Base-by-base conservation (phyloP, 2,888 invertebrate genomes). In the Chymomyza amoena region DNA sequence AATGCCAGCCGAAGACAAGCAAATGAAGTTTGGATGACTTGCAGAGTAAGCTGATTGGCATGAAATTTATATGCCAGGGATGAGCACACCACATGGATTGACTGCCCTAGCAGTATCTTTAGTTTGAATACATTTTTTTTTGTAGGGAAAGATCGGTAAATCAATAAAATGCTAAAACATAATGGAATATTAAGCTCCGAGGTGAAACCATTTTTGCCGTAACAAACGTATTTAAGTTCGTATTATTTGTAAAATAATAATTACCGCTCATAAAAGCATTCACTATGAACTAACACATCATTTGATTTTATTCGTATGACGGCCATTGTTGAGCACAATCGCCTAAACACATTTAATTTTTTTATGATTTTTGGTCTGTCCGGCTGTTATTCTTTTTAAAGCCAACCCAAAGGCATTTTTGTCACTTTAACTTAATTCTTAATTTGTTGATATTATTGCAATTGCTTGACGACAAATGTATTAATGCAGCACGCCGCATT, bases 11-110 rank as follows among this genome's bases (percentile, higher is more conserved):
- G 83, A 82, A 80, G 88, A 45, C 71, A 88, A 88, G 83, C 88
- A 83, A 83, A 88, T 83, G 83, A 83, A 88, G 88, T 83, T 88
- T 83, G 86, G 88, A 83, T 88, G 87, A 88, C 84, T 88, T 84
- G 88, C 88, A 84, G 75, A 77, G 68, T 56, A 56, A 85, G 75
- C 87, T 83, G 83, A 83, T 82, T 83, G 87, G 85, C 87, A 85
- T 83, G 73, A 83, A 87, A 83, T 87, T 84, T 87, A 87, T 87
- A 85, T 78, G 76, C 72, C 65, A 64, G 68, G 69, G 69, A 65
- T 61, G 66, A 70, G 54, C 57, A 59, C 36, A 18, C 18, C 13
- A 7, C 7, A 32, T 32, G 32, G 1, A 0, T 4, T 32, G 32
- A 7, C 32, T 7, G 32, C 32, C 32, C 32, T 63, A 70, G 54